These are phyloP conservation scores for Styela plicata DNA, from an alignment of 23 tunicate species.

Conservation along the genomic window DNA sequence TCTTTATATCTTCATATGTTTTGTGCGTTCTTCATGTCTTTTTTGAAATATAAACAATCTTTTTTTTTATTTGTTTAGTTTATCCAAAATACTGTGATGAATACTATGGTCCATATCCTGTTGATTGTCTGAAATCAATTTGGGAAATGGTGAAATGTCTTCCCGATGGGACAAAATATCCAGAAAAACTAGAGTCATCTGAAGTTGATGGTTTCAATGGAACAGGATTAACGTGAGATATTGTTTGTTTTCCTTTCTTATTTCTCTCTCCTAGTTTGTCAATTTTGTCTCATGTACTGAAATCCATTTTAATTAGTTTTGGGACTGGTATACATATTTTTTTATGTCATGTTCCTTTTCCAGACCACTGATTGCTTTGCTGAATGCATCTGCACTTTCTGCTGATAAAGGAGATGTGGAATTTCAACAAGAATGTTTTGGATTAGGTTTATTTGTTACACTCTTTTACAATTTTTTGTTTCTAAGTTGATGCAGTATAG, in stretches of 20 bases:
- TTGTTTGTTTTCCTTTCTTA: neutral
- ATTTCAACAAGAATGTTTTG: slow-evolving; percentile 31
- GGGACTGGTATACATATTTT: too few species aligned
- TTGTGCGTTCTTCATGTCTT: too few species aligned
- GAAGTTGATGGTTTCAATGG: neutral
- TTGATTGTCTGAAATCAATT: too few species aligned
- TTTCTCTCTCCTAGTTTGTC: too few species aligned
- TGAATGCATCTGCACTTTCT: neutral
- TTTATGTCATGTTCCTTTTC: neutral
- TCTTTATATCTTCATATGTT: neutral
- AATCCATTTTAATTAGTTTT: too few species aligned
- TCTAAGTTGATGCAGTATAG: too few species aligned
- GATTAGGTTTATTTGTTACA: slow-evolving; percentile 7
- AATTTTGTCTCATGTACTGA: too few species aligned
- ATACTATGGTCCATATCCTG: too few species aligned
- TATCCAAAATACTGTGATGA: too few species aligned
- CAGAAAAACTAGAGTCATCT: neutral
- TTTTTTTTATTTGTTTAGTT: too few species aligned
- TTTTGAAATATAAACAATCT: too few species aligned
- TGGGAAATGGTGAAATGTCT: too few species aligned
- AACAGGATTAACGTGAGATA: neutral
- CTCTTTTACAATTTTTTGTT: neutral
- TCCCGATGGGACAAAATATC: slow-evolving; percentile 13
- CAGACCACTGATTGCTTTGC: neutral
- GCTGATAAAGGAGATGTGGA: slow-evolving; percentile 19